Evolutionary conservation across 2,797 vertebrate species (phyloP), one percentile per base, ranked within the genome.

Genomic region (Channa striata): DNA sequence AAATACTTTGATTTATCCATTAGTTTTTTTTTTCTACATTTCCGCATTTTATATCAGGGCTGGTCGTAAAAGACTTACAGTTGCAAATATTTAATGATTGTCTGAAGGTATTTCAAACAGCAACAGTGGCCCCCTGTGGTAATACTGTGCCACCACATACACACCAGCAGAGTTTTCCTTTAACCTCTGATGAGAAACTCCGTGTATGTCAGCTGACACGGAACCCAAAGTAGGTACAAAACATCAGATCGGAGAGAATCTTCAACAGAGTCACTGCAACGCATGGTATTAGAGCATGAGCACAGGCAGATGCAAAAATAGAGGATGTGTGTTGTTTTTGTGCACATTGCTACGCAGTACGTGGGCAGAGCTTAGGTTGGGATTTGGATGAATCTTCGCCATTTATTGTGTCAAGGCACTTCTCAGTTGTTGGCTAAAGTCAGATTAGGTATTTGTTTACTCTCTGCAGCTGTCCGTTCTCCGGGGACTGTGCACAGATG

Each of bases 111-210:
- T 80, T 74, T 78, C 10, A 52, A 79, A 59, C 30, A 66, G 69
- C 88, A 90, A 90, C 87, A 91, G 90, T 52, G 91, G 87, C 93
- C 81, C 85, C 87, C 64, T 77, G 86, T 92, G 93, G 91, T 20
- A n/a, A 59, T 13, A 11, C 30, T 23, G 11, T 16, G 72, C 63
- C 72, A 84, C 69, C 37, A 25, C 80, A 76, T 10, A 21, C 60
- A 65, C 59, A 40, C 17, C 34, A 14, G 39, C 25, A 49, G 19
- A 50, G 48, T 47, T 74, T 20, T 36, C 25, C 12, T 44, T 50
- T 60, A 72, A 80, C 77, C 76, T 69, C 57, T 51, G 40, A 62
- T 60, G 59, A 42, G 60, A 74, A 72, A 21, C 57, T 59, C 39
- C 37, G 11, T 52, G 54, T 65, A 17, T 64, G 59, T 83, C 50